A percentile compares a stretch with the other conserved stretches of the same genome.
Evolutionary conservation across 1,140 invertebrate genomes (phyloP).

Genomic region (Asobara japonica): DNA sequence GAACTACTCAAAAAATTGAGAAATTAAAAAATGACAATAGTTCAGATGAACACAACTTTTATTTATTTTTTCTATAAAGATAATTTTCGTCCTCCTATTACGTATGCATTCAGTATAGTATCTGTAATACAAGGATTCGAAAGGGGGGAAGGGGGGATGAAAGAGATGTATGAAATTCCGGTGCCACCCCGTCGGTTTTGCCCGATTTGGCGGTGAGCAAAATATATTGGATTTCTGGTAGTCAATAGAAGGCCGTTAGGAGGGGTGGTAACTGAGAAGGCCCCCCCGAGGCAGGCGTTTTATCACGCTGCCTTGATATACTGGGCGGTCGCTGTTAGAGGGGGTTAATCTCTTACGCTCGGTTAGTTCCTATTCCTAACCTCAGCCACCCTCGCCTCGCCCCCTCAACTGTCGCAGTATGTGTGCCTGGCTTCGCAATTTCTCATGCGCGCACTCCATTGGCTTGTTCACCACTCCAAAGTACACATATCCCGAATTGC

Average conservation of each 20-base stretch:
- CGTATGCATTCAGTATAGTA: too few species aligned
- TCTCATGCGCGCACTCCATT: conserved; percentile 12
- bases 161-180: conserved; percentile 67
- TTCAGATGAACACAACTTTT: too few species aligned
- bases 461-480: conserved; percentile 11
- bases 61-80: too few species aligned
- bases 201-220: conserved; percentile 54
- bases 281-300: conserved; percentile 61
- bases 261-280: conserved; percentile 60
- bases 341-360: conserved; percentile 68
- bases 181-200: conserved; percentile 64
- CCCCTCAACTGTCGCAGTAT: conserved; percentile 46
- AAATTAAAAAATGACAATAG: too few species aligned
- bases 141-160: conserved; percentile 42
- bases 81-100: too few species aligned
- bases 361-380: conserved; percentile 66
- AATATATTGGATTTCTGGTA: conserved; percentile 66
- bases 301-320: conserved; percentile 66
- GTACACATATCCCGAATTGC: conserved; percentile 12
- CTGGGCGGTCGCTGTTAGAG: conserved; percentile 64
- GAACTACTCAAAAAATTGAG: too few species aligned
- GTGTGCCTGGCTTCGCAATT: not conserved
- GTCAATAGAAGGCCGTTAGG: conserved; percentile 66
- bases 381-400: conserved; percentile 44
- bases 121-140: conserved; percentile 14